phyloP scores from a whole-genome alignment of 1,140 invertebrate genomes.

The Diachasma alloeum region DNA sequence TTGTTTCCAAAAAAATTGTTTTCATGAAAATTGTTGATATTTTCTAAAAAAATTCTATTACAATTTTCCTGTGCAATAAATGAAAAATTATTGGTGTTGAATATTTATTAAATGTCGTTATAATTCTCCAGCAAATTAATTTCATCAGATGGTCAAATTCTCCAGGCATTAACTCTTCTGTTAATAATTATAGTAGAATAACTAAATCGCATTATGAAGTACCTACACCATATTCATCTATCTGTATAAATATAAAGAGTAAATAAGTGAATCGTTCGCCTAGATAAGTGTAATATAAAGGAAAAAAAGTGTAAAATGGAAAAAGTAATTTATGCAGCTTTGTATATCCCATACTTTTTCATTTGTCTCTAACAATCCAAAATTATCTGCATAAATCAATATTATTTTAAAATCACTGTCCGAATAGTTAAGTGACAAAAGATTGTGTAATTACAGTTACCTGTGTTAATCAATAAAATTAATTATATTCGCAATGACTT shows the following conservation, averaged over 20 bases:
- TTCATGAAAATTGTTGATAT: neutral
- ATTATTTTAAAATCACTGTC: neutral
- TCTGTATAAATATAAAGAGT: neutral
- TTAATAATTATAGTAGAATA: neutral
- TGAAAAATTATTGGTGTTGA: neutral
- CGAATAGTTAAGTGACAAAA: neutral
- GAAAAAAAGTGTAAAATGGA: neutral
- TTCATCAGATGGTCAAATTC: neutral
- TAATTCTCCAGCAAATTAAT: neutral
- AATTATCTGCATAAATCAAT: neutral
- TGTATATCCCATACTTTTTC: neutral
- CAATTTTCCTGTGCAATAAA: neutral
- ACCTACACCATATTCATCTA: constrained; percentile 6
- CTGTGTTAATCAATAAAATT: neutral
- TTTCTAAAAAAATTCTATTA: neutral
- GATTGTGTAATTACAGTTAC: neutral
- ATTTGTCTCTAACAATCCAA: neutral
- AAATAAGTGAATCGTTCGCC: neutral
- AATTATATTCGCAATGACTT: neutral
- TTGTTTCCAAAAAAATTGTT: neutral
- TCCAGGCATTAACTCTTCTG: neutral
- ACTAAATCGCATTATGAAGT: neutral
- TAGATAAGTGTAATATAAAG: neutral
- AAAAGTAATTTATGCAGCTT: neutral
- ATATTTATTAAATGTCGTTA: too few species aligned